These are phyloP conservation scores for Chlorops oryzae DNA, from an alignment of 1,140 invertebrate species.

Conservation along the genomic window DNA sequence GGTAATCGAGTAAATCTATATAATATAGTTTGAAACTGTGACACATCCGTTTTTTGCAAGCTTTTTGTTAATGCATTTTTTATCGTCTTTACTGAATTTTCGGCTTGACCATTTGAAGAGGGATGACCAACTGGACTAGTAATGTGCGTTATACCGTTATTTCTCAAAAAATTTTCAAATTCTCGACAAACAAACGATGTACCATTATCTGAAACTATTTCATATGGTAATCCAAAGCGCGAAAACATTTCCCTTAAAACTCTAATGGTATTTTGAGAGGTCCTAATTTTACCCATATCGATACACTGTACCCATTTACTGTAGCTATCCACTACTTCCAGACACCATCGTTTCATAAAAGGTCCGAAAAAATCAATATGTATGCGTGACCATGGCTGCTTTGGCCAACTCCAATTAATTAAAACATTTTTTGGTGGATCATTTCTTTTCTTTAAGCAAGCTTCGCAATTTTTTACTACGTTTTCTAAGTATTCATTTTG, in stretches of 20 bases:
- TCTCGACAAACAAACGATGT: constrained; percentile 12
- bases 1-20: not conserved
- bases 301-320: not conserved
- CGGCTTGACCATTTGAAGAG: constrained; percentile 31
- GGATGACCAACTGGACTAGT: constrained; percentile 30
- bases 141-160: constrained; percentile 30
- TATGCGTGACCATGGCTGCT: not conserved
- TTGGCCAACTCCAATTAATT: not conserved
- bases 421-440: not conserved
- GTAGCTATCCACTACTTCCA: not conserved
- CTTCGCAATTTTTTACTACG: not conserved
- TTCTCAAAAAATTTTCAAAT: not conserved
- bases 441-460: not conserved
- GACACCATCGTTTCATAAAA: not conserved
- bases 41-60: constrained; percentile 7
- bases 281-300: not conserved
- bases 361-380: not conserved
- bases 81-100: not conserved
- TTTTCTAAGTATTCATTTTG: not conserved
- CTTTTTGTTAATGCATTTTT: not conserved
- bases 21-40: not conserved
- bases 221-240: not conserved
- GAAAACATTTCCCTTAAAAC: not conserved
- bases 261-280: not conserved
- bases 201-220: not conserved